phyloP scores from a whole-genome alignment of 2,797 vertebrate species.

The Peromyscus aztecus region DNA sequence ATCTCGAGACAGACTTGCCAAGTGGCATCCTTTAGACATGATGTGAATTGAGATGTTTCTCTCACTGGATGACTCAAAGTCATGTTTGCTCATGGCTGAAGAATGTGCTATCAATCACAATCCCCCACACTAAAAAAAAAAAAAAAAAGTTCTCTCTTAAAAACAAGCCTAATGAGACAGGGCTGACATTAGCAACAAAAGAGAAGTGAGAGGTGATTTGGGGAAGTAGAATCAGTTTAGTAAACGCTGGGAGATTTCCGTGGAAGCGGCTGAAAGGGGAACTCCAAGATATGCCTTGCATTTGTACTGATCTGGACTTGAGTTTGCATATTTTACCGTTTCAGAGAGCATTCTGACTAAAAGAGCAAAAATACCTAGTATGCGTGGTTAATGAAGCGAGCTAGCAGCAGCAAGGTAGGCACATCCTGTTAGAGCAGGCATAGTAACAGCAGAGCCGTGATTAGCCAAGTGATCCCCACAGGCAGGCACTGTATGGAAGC shows the following conservation, averaged over 20 bases:
- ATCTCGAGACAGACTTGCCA: constrained; percentile 5
- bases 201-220: constrained; percentile 86
- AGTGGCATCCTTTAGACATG: not conserved
- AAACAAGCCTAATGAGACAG: constrained; percentile 54
- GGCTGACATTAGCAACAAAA: constrained; percentile 62
- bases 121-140: not conserved
- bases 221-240: constrained; percentile 84
- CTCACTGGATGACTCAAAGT: constrained; percentile 11
- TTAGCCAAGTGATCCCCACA: not conserved
- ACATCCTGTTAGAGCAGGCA: constrained; percentile 46
- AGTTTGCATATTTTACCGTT: constrained; percentile 82
- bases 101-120: constrained; percentile 42
- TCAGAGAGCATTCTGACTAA: constrained; percentile 62
- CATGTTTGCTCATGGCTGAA: constrained; percentile 42
- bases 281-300: constrained; percentile 73
- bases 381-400: constrained; percentile 55
- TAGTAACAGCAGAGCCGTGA: constrained; percentile 39
- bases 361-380: constrained; percentile 48
- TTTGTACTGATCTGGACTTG: constrained; percentile 43
- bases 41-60: constrained; percentile 53
- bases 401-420: not conserved
- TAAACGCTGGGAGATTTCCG: constrained; percentile 78
- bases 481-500: not conserved
- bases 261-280: constrained; percentile 82
- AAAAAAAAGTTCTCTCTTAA: constrained; percentile 28